Evolutionary conservation across 2,797 vertebrate species (phyloP), one percentile per base, ranked within the genome.

Genomic region (Urocyon cinereoargenteus): DNA sequence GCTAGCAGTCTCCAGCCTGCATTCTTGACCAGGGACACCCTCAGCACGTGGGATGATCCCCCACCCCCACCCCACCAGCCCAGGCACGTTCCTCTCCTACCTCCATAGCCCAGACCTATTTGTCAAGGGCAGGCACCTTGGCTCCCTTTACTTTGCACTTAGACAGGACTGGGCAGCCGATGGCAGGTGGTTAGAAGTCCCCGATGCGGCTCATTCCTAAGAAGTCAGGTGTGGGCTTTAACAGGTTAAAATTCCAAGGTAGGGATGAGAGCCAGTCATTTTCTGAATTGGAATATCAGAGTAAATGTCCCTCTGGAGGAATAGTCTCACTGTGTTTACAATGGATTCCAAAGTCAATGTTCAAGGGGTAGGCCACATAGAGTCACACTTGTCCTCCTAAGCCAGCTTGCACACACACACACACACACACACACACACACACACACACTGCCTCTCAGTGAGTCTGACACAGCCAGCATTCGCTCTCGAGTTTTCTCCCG

Each of bases 241-340:
- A n/a, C 6, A 64, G 45, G 66, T 83, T 78, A 72, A 82, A 77
- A 79, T 62, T 90, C 53, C 62, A 91, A 91, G 84, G 45, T 73
- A 22, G 24, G 11, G 34, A 24, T 51, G 31, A 73, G 34, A 91
- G 28, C 45, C 55, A 88, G 68, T 40, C 77, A 16, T 93, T 92
- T 92, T 96, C 68, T 93, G 36, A 89, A 45, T 22, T 24, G 15
- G 62, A 49, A 15, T 14, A 21, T 31, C 72, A 34, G 21, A 81
- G 36, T 51, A 31, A 34, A 31, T 53, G 68, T 28, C 28, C n/a
- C 26, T 40, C 49, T 28, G 49, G 26, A 55, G 40, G 8, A 40
- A 13, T 28, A 68, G 28, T 16, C 16, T 24, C 15, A 6, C 22
- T 31, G 40, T 49, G 34, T 45, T 90, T 49, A 68, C 26, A 70